Percentiles rank a stretch among this genome's conserved stretches.
phyloP scores from a whole-genome alignment of 2,797 vertebrate genomes.

The Numenius phaeopus region DNA sequence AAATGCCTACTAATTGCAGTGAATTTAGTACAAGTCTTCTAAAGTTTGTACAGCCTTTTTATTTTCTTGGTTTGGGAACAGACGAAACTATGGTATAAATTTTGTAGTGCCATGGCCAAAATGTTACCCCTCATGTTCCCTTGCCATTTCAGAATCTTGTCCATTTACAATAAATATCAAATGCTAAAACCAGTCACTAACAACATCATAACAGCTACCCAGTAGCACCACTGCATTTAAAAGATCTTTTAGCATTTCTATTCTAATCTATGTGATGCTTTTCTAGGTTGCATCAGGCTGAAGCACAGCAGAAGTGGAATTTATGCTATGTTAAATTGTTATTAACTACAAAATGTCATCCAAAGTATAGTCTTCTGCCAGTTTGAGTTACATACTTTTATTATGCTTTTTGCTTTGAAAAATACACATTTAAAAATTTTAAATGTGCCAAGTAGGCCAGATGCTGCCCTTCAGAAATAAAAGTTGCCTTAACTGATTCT shows the following conservation, averaged over 20 bases:
- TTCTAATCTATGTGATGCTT: not conserved
- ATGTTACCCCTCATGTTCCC: not conserved
- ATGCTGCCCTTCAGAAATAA: constrained; percentile 67
- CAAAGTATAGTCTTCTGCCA: constrained; percentile 1
- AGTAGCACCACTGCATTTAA: not conserved
- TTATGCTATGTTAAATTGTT: constrained; percentile 10
- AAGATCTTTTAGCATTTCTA: not conserved
- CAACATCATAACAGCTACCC: not conserved
- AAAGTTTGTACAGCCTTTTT: not conserved
- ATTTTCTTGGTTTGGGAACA: not conserved
- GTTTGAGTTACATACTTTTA: constrained; percentile 1
- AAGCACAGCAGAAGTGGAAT: constrained; percentile 16
- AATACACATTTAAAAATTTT: constrained; percentile 31
- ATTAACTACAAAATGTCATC: constrained; percentile 12
- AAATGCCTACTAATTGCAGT: not conserved
- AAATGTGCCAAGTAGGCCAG: constrained; percentile 30
- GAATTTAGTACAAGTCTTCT: not conserved
- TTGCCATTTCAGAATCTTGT: not conserved
- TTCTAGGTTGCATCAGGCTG: constrained; percentile 3
- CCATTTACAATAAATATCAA: not conserved
- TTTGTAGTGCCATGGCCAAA: not conserved
- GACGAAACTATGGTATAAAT: not conserved
- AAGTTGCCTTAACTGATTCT: constrained; percentile 38
- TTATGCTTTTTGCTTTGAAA: constrained; percentile 47
- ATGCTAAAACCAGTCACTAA: not conserved